Conservation (phyloP, 2,797 vertebrate genomes). For the Erpetoichthys calabaricus region DNA sequence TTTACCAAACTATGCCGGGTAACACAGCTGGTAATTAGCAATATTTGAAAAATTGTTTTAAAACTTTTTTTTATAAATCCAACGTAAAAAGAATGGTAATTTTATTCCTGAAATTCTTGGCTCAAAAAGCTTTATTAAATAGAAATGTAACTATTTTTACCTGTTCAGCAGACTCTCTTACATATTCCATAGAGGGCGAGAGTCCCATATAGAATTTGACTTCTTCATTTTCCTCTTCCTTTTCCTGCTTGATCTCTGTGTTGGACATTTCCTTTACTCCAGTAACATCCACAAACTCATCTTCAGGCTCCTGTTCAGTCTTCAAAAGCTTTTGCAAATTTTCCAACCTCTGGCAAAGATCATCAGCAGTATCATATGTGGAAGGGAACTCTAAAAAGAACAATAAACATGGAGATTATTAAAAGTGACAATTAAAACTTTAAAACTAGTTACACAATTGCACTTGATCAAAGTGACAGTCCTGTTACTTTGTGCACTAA, state of each 20-base stretch:
- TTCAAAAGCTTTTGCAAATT: constrained; percentile 84
- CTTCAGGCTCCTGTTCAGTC: constrained; percentile 69
- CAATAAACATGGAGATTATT: constrained; percentile 10
- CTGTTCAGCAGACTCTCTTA: constrained; percentile 75
- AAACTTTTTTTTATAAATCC: no score
- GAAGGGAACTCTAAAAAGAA: constrained; percentile 65
- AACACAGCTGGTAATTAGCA: no score
- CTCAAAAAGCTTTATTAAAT: no score
- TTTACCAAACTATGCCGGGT: no score
- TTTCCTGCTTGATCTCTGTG: constrained; percentile 78
- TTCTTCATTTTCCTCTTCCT: constrained; percentile 70
- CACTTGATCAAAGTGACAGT: no score
- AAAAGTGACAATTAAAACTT: not conserved
- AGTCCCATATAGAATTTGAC: constrained; percentile 73
- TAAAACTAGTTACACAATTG: no score
- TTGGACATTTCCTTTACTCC: constrained; percentile 54
- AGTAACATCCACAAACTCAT: constrained; percentile 78
- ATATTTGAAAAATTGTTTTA: no score
- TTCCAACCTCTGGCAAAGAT: constrained; percentile 70
- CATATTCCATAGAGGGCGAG: constrained; percentile 64
- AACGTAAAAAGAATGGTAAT: no score
- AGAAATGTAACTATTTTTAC: constrained; percentile 32
- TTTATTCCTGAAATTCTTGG: no score
- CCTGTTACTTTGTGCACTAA: no score
- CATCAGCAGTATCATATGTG: constrained; percentile 65